Conservation (phyloP, 2,888 invertebrate species). For the Eledona agricola region DNA sequence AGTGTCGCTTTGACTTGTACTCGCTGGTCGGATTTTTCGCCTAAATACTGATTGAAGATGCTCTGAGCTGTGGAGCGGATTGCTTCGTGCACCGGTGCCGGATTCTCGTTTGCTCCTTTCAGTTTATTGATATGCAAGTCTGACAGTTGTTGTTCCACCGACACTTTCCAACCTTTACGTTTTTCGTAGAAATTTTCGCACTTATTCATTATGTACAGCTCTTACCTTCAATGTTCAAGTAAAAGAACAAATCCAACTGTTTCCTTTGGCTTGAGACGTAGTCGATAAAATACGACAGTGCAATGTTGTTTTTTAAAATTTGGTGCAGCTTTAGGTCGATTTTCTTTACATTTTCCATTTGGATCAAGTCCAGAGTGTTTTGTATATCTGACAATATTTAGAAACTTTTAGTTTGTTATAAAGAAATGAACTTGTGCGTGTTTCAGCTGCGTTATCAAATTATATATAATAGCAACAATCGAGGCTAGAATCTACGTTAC, state of each 20-base stretch:
- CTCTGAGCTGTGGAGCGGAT: constrained; percentile 74
- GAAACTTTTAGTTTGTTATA: constrained; percentile 5
- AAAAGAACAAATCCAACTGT: constrained; percentile 79
- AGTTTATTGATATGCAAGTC: constrained; percentile 66
- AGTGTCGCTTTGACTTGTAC: constrained; percentile 71
- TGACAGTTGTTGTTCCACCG: constrained; percentile 75
- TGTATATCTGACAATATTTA: constrained; percentile 19
- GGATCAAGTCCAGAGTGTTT: constrained; percentile 46
- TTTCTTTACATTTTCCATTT: constrained; percentile 55
- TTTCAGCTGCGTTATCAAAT: too few species aligned
- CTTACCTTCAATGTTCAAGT: constrained; percentile 77
- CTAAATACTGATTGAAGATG: constrained; percentile 80
- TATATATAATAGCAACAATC: too few species aligned
- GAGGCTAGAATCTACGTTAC: too few species aligned
- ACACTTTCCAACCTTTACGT: constrained; percentile 68
- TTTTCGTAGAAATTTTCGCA: background rate
- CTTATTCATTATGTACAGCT: background rate
- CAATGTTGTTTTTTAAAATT: constrained; percentile 79
- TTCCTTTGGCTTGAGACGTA: constrained; percentile 76
- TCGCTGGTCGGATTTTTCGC: constrained; percentile 73
- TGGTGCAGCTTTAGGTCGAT: constrained; percentile 74
- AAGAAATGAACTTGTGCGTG: too few species aligned
- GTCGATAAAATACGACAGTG: constrained; percentile 80
- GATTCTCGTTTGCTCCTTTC: constrained; percentile 60
- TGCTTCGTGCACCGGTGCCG: constrained; percentile 54